Evolutionary conservation across 2,113 vertebrate species (phyloP).

Genomic region (Nycticorax nycticorax): DNA sequence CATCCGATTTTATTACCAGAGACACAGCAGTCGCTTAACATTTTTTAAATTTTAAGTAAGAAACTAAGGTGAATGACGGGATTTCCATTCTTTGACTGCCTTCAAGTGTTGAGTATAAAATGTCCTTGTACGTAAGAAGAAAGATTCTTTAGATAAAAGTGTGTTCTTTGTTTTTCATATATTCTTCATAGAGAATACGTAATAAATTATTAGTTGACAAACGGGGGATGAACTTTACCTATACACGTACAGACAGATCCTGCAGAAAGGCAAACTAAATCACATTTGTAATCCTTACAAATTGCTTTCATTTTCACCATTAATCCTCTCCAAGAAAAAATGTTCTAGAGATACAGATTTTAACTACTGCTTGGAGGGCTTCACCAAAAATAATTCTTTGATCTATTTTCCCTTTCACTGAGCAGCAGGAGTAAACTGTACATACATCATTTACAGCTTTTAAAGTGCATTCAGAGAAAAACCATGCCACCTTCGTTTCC

Average conservation of each 20-base stretch:
- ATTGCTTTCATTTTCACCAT: slow-evolving; percentile 10
- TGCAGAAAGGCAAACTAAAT: slow-evolving; percentile 48
- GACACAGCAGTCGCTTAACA: too few relatives aligned
- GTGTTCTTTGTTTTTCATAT: background rate
- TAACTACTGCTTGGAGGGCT: background rate
- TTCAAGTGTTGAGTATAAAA: background rate
- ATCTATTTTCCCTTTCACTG: background rate
- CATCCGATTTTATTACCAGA: background rate
- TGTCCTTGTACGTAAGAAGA: background rate
- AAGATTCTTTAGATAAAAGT: background rate
- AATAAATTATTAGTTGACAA: slow-evolving; percentile 78
- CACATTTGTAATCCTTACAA: slow-evolving; percentile 42
- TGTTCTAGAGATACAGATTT: slow-evolving; percentile 17
- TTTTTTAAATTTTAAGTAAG: background rate
- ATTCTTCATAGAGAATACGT: slow-evolving; percentile 62
- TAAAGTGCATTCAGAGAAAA: background rate
- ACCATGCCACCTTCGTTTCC: background rate
- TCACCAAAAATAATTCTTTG: background rate
- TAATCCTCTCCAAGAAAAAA: slow-evolving; percentile 12
- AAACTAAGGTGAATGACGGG: background rate
- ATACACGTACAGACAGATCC: background rate
- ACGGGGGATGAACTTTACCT: slow-evolving; percentile 40
- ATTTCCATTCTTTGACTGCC: background rate
- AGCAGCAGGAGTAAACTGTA: background rate
- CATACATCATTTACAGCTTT: background rate